Conservation (phyloP, 2,797 vertebrate genomes). For the Amblyraja radiata region DNA sequence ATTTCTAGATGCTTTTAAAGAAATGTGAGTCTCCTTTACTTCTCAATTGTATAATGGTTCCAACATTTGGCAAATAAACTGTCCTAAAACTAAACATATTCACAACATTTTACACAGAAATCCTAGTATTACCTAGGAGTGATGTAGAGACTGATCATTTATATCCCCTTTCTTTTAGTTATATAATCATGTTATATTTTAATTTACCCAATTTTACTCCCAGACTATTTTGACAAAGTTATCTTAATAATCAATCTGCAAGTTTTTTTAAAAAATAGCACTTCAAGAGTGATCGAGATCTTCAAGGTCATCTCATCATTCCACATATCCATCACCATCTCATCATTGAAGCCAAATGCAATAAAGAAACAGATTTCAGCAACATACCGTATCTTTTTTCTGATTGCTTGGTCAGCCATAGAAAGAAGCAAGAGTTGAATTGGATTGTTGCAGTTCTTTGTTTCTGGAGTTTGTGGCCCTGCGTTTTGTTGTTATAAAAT, state of each 20-base stretch:
- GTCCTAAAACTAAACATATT: neutral
- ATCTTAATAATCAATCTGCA: neutral
- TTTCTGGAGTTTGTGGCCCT: neutral
- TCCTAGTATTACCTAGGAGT: neutral
- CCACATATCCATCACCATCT: no score
- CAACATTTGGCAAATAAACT: neutral
- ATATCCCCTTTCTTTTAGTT: neutral
- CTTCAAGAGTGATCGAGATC: neutral
- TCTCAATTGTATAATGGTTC: neutral
- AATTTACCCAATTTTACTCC: neutral
- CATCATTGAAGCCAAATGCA: neutral
- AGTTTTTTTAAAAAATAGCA: neutral
- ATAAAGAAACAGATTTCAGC: neutral
- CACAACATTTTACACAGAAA: neutral
- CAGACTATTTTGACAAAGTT: neutral
- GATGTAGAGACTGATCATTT: neutral
- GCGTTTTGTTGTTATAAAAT: neutral
- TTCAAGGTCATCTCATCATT: no score
- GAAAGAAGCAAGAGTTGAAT: neutral
- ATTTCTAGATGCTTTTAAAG: neutral
- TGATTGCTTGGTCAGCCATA: neutral
- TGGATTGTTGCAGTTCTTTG: neutral
- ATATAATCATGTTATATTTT: neutral
- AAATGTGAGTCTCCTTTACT: neutral
- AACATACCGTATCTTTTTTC: neutral